Evolutionary conservation across 1,140 invertebrate genomes (phyloP).

Genomic region (Lasioglossum albipes): DNA sequence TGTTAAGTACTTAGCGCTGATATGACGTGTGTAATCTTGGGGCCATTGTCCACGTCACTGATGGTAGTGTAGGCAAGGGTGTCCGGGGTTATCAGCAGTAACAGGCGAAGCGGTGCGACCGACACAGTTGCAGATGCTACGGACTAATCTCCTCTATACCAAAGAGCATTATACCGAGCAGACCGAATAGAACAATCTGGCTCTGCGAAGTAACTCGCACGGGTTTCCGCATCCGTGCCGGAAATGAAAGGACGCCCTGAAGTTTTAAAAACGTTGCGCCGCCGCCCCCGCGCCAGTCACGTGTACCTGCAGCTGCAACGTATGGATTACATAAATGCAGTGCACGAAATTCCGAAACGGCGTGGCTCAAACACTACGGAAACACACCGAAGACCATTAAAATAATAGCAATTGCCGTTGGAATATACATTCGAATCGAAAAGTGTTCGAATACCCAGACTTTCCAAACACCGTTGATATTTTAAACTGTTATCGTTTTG

Average conservation of each 20-base stretch:
- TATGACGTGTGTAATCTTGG: conserved; percentile 48
- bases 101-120: conserved; percentile 28
- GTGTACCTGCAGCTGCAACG: not conserved
- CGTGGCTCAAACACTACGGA: no score
- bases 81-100: conserved; percentile 47
- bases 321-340: not conserved
- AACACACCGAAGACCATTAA: no score
- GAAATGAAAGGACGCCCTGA: conserved; percentile 8
- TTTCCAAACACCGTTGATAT: no score
- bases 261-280: not conserved
- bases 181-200: conserved; percentile 33
- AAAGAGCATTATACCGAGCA: conserved; percentile 26
- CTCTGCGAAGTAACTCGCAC: conserved; percentile 20
- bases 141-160: conserved; percentile 53
- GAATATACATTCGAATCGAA: no score
- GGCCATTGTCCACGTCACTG: conserved; percentile 41
- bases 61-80: conserved; percentile 6
- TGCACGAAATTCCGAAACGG: no score
- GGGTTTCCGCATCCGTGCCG: not conserved
- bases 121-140: conserved; percentile 45
- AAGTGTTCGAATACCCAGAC: no score
- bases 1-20: conserved; percentile 45
- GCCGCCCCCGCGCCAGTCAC: no score
- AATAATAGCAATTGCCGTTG: no score
- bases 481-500: no score